Percentiles rank a stretch among this genome's conserved stretches.
phyloP scores from a whole-genome alignment of 2,797 vertebrate genomes.

The Syngnathus acus region DNA sequence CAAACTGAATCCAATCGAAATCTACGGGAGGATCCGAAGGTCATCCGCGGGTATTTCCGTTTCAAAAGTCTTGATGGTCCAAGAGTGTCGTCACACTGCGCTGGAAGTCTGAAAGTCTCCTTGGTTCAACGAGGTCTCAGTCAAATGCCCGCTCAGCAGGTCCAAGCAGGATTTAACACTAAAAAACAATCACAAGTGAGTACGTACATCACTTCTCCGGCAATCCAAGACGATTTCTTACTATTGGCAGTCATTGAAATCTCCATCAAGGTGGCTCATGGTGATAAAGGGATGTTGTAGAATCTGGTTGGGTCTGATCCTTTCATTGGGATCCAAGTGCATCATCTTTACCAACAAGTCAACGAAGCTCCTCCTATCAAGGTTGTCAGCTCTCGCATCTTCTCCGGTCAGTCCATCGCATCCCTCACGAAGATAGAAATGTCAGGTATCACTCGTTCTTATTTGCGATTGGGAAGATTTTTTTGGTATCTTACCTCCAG shows the following conservation, averaged over 20 bases:
- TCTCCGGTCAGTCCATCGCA: not conserved
- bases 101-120: not conserved
- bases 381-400: not conserved
- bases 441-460: not conserved
- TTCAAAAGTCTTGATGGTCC: not conserved
- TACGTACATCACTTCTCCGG: not conserved
- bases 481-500: not conserved
- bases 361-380: constrained; percentile 6
- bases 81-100: not conserved
- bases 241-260: constrained; percentile 7
- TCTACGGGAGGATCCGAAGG: not conserved
- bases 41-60: no score
- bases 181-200: not conserved
- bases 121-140: not conserved
- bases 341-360: constrained; percentile 8
- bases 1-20: not conserved
- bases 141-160: not conserved
- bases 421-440: not conserved
- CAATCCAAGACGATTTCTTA: not conserved
- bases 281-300: constrained; percentile 10
- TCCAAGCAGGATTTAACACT: constrained; percentile 7
- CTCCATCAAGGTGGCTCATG: not conserved
- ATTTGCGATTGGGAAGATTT: not conserved
- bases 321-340: not conserved
- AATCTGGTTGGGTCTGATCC: constrained; percentile 2